Percentiles rank a stretch among this genome's conserved stretches.
phyloP scores from a whole-genome alignment of 2,888 invertebrate species.

The Diabrotica balteata region DNA sequence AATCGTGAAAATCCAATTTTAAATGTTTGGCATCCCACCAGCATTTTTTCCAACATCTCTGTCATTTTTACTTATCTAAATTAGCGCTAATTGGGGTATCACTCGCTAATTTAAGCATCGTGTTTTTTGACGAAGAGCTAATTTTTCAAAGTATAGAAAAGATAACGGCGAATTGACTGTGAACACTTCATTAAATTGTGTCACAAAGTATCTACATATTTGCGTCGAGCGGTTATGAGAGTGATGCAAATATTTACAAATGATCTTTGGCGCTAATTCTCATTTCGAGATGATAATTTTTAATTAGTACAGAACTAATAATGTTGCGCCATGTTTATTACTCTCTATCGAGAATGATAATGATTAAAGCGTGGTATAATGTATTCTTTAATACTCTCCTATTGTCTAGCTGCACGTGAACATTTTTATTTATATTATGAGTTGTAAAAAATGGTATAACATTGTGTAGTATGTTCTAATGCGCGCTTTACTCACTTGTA shows the following conservation, averaged over 20 bases:
- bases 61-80: conserved; percentile 5
- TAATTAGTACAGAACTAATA: neutral
- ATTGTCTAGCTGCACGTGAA: neutral
- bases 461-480: no score
- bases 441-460: no score
- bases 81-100: neutral
- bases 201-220: no score
- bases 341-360: no score
- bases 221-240: no score
- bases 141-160: neutral
- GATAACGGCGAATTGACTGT: conserved; percentile 1
- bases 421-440: neutral
- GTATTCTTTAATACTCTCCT: neutral
- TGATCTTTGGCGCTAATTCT: neutral
- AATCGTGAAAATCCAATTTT: no score
- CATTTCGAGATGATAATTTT: neutral
- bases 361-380: no score
- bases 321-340: no score
- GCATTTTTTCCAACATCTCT: neutral
- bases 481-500: no score
- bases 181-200: neutral
- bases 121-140: neutral
- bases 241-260: neutral
- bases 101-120: neutral
- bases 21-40: neutral